Base-by-base conservation (phyloP, 2,888 invertebrate species). In the Cryptosula pallasiana region DNA sequence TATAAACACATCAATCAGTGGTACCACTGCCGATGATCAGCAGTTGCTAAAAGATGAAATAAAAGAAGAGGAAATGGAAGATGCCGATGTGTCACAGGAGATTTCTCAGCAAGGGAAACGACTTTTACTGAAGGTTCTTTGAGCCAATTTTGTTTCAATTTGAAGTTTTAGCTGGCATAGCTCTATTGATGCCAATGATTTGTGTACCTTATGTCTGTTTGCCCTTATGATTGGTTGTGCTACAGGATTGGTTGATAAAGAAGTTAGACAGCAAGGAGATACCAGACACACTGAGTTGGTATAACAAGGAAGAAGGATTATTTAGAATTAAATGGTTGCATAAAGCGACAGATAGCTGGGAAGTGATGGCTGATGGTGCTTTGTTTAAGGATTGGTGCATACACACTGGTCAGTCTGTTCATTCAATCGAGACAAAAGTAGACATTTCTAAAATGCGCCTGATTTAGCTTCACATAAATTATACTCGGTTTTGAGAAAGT, bases 241-340 rank as follows among this genome's bases (percentile, higher is more conserved):
- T n/a, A n/a, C 23, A 63, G 63, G 32, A 70, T 23, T 70, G 70
- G 70, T 23, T 70, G 29, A 5, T 54, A 25, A 16, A 36, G 23
- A 54, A 54, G 70, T 54, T 70, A 16, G 25, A 70, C 70, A 70
- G 45, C 95, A 88, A 89, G 81, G 96, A 99, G 87, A 98, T 98
- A 97, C 88, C 97, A 29, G 97, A 97, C 87, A 96, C 98, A 80
- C 88, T 97, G 81, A 97, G 98, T 86, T 85, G 86, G 84, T 98
- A 98, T 95, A 97, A 98, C 85, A 98, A 99, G 87, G 83, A 97
- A 84, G 98, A 98, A 88, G 90, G 70, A 23, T 45, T 70, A 23
- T 70, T 70, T 23, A 70, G 55, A 70, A 70, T 70, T n/a, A 70
- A 54, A 23, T 70, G 70, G 70, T 23, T 70, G 25, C 70, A 70